phyloP scores from a whole-genome alignment of 2,113 vertebrate genomes.

The Pogona vitticeps region DNA sequence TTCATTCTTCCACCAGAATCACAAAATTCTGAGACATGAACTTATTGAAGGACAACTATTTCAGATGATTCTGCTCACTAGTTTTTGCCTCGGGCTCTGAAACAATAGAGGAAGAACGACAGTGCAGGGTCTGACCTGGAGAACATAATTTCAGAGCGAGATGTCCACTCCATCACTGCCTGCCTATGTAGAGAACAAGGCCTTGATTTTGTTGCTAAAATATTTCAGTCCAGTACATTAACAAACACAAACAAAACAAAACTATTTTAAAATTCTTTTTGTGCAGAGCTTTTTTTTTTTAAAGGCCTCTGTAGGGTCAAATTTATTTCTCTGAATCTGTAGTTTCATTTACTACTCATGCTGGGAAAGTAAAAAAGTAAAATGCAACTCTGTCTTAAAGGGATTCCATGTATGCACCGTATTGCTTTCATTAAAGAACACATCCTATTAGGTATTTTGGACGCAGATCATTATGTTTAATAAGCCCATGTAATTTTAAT shows the following conservation, averaged over 20 bases:
- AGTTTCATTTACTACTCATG: background rate
- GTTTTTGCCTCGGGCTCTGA: too few species aligned
- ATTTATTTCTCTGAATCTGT: slow-evolving; percentile 19
- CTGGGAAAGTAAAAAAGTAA: background rate
- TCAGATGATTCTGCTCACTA: too few species aligned
- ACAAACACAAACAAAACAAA: background rate
- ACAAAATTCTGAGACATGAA: too few species aligned
- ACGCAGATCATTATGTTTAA: slow-evolving; percentile 14
- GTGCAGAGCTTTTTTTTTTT: too few species aligned
- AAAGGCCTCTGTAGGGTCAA: background rate
- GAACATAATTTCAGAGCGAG: too few species aligned
- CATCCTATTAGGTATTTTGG: background rate
- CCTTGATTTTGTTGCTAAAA: background rate
- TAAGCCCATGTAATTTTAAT: slow-evolving; percentile 42
- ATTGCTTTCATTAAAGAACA: slow-evolving; percentile 19
- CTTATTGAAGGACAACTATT: too few species aligned
- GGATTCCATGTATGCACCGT: slow-evolving; percentile 22
- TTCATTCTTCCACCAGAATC: too few species aligned
- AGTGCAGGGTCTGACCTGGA: too few species aligned
- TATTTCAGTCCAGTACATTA: background rate
- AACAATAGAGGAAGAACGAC: too few species aligned
- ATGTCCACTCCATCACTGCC: too few species aligned
- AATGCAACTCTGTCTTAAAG: background rate
- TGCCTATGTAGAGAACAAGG: too few species aligned
- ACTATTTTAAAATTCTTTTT: background rate